These are phyloP conservation scores for Callithrix jacchus DNA, from an alignment of 2,113 vertebrate genomes.

Conservation along the genomic window DNA sequence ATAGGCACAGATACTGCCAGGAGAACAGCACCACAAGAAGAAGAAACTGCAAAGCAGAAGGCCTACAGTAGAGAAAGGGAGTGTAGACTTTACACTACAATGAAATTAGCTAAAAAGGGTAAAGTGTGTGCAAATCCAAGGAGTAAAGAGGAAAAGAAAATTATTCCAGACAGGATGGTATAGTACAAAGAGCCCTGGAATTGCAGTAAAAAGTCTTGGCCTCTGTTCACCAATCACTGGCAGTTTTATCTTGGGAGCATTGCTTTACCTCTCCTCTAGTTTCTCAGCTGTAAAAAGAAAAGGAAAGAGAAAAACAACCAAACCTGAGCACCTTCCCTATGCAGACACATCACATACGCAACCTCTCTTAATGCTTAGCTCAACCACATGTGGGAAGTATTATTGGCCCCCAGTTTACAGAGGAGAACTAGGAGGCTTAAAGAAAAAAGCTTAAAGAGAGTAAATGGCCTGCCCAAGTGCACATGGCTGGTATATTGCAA, in stretches of 20 bases:
- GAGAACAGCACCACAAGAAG: not conserved
- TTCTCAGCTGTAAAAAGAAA: not conserved
- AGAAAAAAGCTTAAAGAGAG: not conserved
- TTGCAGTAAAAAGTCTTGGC: not conserved
- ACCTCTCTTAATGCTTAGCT: not conserved
- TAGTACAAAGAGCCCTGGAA: not conserved
- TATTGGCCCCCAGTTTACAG: not conserved
- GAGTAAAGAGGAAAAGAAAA: not conserved
- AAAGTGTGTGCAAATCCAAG: not conserved
- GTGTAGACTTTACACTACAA: not conserved
- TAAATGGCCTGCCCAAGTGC: not conserved
- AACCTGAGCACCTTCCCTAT: not conserved
- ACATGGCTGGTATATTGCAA: not conserved
- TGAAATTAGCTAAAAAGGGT: not conserved
- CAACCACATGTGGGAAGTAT: not conserved
- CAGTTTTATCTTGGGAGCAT: not conserved
- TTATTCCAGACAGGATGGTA: not conserved
- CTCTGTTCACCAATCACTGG: not conserved
- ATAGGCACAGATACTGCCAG: not conserved
- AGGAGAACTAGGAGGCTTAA: not conserved
- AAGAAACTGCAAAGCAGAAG: not conserved
- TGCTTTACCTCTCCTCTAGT: not conserved
- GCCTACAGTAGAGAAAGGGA: not conserved
- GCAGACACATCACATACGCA: not conserved
- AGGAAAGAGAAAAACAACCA: not conserved